Base-by-base conservation (phyloP, 2,113 vertebrate species). In the Macquaria australasica region DNA sequence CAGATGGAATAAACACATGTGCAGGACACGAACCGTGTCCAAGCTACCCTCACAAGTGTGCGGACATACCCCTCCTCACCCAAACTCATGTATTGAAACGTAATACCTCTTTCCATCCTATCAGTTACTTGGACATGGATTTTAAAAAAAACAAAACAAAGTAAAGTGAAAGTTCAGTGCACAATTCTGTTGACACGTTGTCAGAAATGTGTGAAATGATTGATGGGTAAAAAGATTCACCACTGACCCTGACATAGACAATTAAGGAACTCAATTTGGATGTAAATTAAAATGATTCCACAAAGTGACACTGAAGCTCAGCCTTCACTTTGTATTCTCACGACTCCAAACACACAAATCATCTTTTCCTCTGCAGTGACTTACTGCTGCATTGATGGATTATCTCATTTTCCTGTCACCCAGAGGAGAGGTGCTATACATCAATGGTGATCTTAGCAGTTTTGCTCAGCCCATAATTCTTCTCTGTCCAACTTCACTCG, bases 401-500 rank as follows among this genome's bases (percentile, higher is more conserved):
- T 0, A 43, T 87, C 81, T 84, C 15, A 88, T 93, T 93, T 90
- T 83, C 60, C 82, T 72, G 16, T 87, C 87, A 75, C 81, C 82
- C 56, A 23, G 68, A 7, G 72, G 45, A 83, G 84, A 48, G n/a
- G 10, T 25, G 86, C 90, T 58, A 62, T 55, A 68, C 76, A 34
- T 94, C 90, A 89, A 67, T 86, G 88, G 89, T 88, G 90, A 90
- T 88, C 87, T 59, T 56, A 72, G 82, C 90, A 91, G 74, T 89
- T 92, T 92, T 88, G 88, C 82, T 72, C 81, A 53, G 21, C 73
- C 70, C 67, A 90, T 93, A 87, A 88, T 20, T 93, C 81, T 66
- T 86, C 6, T 11, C 73, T 43, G 59, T 82, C 81, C 64, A 34
- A 48, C 81, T 45, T 45, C 60, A 51, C 67, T 73, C n/a, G 9